Base-by-base conservation (phyloP, 2,888 invertebrate species). In the Tinea pellionella region DNA sequence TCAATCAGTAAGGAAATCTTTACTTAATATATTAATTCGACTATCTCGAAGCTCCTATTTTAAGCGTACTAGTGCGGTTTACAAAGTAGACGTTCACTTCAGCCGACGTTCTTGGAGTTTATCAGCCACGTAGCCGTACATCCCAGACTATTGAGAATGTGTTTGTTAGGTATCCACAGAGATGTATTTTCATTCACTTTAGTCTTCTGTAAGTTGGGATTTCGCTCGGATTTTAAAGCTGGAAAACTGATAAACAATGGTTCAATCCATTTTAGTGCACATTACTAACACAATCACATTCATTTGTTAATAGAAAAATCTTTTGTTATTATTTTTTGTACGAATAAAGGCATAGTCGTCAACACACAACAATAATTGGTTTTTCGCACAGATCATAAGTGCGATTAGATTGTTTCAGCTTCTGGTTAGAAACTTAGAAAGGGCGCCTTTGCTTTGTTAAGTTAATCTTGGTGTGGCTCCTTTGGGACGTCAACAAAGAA, bases 401-500 rank as follows among this genome's bases (percentile, higher is more conserved):
- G 65, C 68, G 79, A 80, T 79, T 74, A 74, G 76, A 74, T 79
- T 79, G 78, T 79, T 78, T 78, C 75, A 69, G 65, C 16, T 32
- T 47, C 59, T 47, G 69, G 71, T 74, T 72, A 73, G 68, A 75
- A 59, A 77, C 73, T 79, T 73, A 59, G 59, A 15, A 42, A 43
- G 59, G 67, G 72, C 71, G 75, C 74, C 75, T 78, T 78, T 74
- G 80, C 79, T 81, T 83, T 86, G 83, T 80, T 85, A 79, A 80
- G 84, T 85, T 85, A 80, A 87, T 86, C 84, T 80, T 71, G 72
- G 76, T 73, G 73, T 68, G 73, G 74, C 69, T 75, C 84, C 78
- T 82, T 60, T 47, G 81, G 75, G 84, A 81, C 81, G 75, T 83
- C 82, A 84, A 83, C 85, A 86, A 85, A 86, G 85, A 80, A 86